phyloP scores from a whole-genome alignment of 2,888 invertebrate genomes.

The Allacma fusca region DNA sequence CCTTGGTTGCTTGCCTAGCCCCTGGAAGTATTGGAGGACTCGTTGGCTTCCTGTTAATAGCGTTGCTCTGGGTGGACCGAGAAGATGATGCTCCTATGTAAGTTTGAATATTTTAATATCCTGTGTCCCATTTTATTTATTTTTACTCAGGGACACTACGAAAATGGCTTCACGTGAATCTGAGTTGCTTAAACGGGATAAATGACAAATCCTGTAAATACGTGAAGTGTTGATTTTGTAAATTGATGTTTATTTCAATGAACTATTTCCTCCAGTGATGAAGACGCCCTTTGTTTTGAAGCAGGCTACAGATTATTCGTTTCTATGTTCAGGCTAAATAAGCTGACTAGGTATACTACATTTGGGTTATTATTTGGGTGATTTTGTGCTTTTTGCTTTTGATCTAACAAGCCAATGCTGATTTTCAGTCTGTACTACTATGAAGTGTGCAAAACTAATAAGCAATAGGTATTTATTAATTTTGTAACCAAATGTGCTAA shows the following conservation, averaged over 20 bases:
- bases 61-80: slow-evolving; percentile 57
- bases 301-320: slow-evolving; percentile 59
- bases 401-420: too few species aligned
- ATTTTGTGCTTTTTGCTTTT: too few species aligned
- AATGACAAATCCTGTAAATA: too few species aligned
- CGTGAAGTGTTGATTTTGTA: too few species aligned
- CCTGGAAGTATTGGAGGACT: slow-evolving; percentile 58
- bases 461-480: too few species aligned
- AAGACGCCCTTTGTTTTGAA: slow-evolving; percentile 60
- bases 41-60: slow-evolving; percentile 58
- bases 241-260: slow-evolving; percentile 24
- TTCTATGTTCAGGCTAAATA: slow-evolving; percentile 54
- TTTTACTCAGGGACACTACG: neutral
- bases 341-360: neutral
- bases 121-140: too few species aligned
- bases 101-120: slow-evolving; percentile 10
- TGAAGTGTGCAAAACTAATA: too few species aligned
- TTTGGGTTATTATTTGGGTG: too few species aligned
- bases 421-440: too few species aligned
- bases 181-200: too few species aligned
- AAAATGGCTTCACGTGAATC: too few species aligned
- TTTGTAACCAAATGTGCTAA: too few species aligned
- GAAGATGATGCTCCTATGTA: slow-evolving; percentile 59
- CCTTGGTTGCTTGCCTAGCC: slow-evolving; percentile 52
- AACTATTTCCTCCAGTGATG: slow-evolving; percentile 51